Conservation (phyloP, 2,888 invertebrate genomes). For the Rhamnusium bicolor region DNA sequence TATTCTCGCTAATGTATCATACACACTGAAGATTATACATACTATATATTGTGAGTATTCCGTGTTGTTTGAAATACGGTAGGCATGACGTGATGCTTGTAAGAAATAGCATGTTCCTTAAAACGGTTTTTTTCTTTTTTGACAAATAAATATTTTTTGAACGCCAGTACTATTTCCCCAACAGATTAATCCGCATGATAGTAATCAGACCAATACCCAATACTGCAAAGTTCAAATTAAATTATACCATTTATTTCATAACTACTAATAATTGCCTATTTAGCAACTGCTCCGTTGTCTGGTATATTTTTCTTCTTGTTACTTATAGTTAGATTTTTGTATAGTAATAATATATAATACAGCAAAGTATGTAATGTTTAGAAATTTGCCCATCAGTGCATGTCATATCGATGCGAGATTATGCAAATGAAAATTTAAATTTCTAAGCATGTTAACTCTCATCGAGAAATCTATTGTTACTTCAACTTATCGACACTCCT, state of each 20-base stretch:
- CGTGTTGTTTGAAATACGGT: too few species aligned
- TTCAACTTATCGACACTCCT: slow-evolving; percentile 46
- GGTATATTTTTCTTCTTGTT: neutral
- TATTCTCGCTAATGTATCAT: too few species aligned
- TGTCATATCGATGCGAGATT: slow-evolving; percentile 39
- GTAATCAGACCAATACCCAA: too few species aligned
- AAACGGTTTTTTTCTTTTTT: too few species aligned
- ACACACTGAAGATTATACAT: too few species aligned
- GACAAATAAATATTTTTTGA: too few species aligned
- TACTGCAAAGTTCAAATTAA: neutral
- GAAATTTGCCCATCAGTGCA: slow-evolving; percentile 19
- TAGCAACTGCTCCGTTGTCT: neutral
- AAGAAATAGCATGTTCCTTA: too few species aligned
- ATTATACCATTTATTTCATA: neutral
- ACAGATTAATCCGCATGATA: too few species aligned
- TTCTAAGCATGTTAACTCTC: slow-evolving; percentile 52
- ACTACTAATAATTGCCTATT: neutral
- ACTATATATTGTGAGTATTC: too few species aligned
- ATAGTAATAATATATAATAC: neutral
- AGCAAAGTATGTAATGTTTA: slow-evolving; percentile 3
- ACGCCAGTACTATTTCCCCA: too few species aligned
- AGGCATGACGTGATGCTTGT: too few species aligned
- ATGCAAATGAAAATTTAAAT: slow-evolving; percentile 53
- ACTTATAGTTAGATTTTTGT: neutral
- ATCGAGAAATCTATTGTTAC: slow-evolving; percentile 55